These are phyloP conservation scores for Hemistola chrysoprasaria DNA, from an alignment of 2,888 invertebrate species.

Conservation along the genomic window DNA sequence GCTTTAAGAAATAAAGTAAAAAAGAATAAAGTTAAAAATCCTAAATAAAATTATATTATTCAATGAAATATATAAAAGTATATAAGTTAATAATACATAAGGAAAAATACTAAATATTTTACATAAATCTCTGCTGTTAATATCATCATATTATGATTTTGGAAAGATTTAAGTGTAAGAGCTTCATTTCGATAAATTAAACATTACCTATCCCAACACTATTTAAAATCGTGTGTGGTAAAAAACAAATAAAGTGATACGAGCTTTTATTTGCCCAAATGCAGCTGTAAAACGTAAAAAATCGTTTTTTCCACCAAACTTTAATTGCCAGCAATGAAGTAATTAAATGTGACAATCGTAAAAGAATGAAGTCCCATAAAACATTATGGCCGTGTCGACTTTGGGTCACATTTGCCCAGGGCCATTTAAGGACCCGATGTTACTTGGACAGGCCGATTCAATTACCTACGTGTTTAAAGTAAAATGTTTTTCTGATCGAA, in stretches of 20 bases:
- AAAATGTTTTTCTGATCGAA: constrained; percentile 7
- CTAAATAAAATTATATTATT: too few relatives aligned
- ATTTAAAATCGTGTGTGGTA: constrained; percentile 73
- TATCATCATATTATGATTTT: too few relatives aligned
- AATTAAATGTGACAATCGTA: constrained; percentile 82
- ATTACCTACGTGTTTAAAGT: constrained; percentile 10
- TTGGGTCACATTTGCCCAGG: constrained; percentile 45
- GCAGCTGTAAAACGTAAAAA: constrained; percentile 74
- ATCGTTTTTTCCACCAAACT: constrained; percentile 71
- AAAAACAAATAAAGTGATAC: constrained; percentile 68
- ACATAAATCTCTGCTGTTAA: too few relatives aligned
- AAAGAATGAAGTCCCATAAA: constrained; percentile 71
- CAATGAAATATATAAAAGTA: too few relatives aligned
- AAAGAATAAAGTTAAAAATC: too few relatives aligned
- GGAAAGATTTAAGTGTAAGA: too few relatives aligned
- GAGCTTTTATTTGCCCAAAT: constrained; percentile 78
- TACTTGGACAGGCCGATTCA: constrained; percentile 1
- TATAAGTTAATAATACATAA: too few relatives aligned
- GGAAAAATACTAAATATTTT: too few relatives aligned
- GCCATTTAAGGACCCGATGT: constrained; percentile 11
- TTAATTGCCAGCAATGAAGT: constrained; percentile 80
- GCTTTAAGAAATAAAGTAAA: too few relatives aligned
- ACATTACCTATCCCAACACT: constrained; percentile 51
- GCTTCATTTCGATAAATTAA: constrained; percentile 8
- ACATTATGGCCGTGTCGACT: constrained; percentile 65